These are phyloP conservation scores for Actias luna DNA, from an alignment of 2,888 invertebrate genomes.

Conservation along the genomic window DNA sequence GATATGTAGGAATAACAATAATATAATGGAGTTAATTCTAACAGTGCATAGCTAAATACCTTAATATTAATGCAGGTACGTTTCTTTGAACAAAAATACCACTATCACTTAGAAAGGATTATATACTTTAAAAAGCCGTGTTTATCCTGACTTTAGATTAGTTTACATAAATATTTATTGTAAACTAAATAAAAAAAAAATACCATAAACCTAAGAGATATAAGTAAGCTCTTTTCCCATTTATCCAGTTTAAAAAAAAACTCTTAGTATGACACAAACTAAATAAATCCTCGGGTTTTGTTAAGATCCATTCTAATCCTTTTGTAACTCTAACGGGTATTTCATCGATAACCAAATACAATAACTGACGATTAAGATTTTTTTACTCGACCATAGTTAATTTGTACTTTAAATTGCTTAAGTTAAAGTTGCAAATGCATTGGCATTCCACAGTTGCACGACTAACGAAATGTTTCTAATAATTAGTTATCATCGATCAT, in stretches of 20 bases:
- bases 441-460: conserved; percentile 46
- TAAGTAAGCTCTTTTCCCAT: background rate
- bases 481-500: conserved; percentile 79
- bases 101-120: background rate
- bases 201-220: background rate
- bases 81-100: background rate
- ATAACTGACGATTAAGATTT: conserved; percentile 72
- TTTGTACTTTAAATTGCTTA: conserved; percentile 6
- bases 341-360: conserved; percentile 74
- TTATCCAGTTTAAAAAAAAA: background rate
- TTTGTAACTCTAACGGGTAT: conserved; percentile 35
- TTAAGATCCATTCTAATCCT: conserved; percentile 30
- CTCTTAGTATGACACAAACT: background rate
- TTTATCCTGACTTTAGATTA: background rate
- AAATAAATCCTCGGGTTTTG: background rate
- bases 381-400: conserved; percentile 39
- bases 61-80: background rate
- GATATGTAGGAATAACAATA: background rate
- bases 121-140: background rate
- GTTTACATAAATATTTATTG: background rate
- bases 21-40: background rate
- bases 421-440: conserved; percentile 16
- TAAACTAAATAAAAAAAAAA: background rate
- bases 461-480: conserved; percentile 76
- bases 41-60: background rate